These are phyloP conservation scores for Sebastes glaucus DNA, from an alignment of 2,797 vertebrate genomes.

Conservation along the genomic window DNA sequence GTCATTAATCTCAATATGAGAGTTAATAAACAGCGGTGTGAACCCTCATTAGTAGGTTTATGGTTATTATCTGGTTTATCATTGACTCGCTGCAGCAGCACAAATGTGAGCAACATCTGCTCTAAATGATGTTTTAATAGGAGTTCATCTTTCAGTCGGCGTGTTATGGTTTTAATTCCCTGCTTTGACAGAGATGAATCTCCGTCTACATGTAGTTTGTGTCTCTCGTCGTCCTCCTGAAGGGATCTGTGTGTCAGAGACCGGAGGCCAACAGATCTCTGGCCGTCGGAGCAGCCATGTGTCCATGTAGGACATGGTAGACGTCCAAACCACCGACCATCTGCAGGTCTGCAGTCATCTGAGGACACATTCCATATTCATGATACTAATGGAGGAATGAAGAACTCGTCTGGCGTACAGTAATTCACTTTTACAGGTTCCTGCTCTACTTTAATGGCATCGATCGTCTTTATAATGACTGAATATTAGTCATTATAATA, in stretches of 20 bases:
- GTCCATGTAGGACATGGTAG: slow-evolving; percentile 74
- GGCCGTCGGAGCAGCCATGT: slow-evolving; percentile 71
- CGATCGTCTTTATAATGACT: neutral
- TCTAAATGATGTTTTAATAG: slow-evolving; percentile 42
- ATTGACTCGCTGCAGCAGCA: neutral
- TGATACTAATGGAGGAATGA: neutral
- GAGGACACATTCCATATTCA: slow-evolving; percentile 28
- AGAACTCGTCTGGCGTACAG: too few species aligned
- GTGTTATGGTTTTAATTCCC: slow-evolving; percentile 3
- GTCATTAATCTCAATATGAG: slow-evolving; percentile 21
- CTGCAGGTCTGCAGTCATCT: slow-evolving; percentile 63
- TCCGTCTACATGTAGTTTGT: neutral
- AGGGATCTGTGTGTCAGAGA: slow-evolving; percentile 58
- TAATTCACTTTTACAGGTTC: too few species aligned
- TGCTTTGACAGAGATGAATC: slow-evolving; percentile 2
- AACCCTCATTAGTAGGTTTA: slow-evolving; percentile 1
- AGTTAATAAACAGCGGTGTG: neutral
- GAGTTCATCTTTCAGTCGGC: neutral
- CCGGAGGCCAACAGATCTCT: slow-evolving; percentile 61
- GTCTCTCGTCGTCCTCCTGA: slow-evolving; percentile 8
- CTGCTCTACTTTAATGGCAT: neutral
- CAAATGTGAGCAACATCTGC: slow-evolving; percentile 34
- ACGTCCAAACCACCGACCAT: slow-evolving; percentile 75
- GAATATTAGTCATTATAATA: too few species aligned
- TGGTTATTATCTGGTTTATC: slow-evolving; percentile 4